These are phyloP conservation scores for Auanema sp. DNA, from an alignment of 2,888 invertebrate genomes.

Conservation along the genomic window DNA sequence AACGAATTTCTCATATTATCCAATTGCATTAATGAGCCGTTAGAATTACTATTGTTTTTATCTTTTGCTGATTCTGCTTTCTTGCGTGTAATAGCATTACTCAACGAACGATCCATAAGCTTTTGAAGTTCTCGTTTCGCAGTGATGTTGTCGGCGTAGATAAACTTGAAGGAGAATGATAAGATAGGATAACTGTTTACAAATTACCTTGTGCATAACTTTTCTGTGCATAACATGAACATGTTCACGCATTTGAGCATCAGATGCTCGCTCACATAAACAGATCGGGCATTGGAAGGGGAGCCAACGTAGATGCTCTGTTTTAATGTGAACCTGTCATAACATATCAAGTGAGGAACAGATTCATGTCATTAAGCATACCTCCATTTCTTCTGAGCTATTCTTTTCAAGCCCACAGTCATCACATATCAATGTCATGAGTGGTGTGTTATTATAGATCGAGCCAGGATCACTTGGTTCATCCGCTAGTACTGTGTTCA, in stretches of 20 bases:
- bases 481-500: neutral
- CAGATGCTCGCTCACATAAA: conserved; percentile 52
- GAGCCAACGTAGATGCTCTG: conserved; percentile 61
- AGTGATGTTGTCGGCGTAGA: conserved; percentile 58
- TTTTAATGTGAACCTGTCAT: conserved; percentile 48
- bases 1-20: too few species aligned
- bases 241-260: conserved; percentile 62
- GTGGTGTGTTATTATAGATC: conserved; percentile 40
- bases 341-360: conserved; percentile 6
- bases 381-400: conserved; percentile 59
- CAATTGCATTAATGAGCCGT: neutral
- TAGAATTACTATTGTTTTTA: conserved; percentile 4
- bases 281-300: conserved; percentile 62
- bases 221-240: conserved; percentile 57
- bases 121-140: conserved; percentile 57
- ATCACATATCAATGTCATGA: conserved; percentile 53
- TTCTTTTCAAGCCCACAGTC: conserved; percentile 57
- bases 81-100: conserved; percentile 5
- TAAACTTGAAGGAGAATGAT: conserved; percentile 36
- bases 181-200: neutral
- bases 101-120: conserved; percentile 54
- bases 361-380: conserved; percentile 10
- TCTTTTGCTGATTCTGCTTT: neutral
- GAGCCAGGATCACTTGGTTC: neutral
- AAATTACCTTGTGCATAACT: conserved; percentile 46